Conservation (phyloP, 2,113 vertebrate genomes). For the Leucoraja erinaceus region DNA sequence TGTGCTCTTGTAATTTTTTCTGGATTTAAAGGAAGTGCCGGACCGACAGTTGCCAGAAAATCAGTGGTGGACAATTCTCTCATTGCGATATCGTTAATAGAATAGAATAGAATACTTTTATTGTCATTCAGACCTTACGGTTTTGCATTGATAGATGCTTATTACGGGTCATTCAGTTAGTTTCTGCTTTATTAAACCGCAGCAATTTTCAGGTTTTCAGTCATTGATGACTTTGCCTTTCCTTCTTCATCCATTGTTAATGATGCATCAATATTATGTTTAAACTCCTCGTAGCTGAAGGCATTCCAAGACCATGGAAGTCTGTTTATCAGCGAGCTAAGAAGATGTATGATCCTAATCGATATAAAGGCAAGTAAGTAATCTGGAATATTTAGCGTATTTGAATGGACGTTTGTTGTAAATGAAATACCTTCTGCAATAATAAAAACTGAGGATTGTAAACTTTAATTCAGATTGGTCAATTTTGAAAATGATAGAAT, state of each 20-base stretch:
- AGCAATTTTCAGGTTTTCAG: neutral
- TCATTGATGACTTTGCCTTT: neutral
- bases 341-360: conserved; percentile 60
- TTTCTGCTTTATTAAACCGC: neutral
- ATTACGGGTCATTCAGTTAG: neutral
- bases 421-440: neutral
- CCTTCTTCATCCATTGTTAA: neutral
- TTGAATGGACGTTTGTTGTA: neutral
- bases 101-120: too few relatives aligned
- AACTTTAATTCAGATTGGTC: neutral
- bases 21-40: too few relatives aligned
- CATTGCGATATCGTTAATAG: neutral
- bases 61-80: too few relatives aligned
- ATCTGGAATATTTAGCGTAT: conserved; percentile 4
- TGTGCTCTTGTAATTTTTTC: too few relatives aligned
- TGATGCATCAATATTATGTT: conserved; percentile 14
- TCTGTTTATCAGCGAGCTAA: conserved; percentile 56
- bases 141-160: neutral
- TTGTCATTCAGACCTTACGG: too few relatives aligned
- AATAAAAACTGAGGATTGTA: neutral
- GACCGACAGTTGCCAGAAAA: too few relatives aligned
- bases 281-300: conserved; percentile 49
- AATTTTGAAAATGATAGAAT: neutral
- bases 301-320: conserved; percentile 57
- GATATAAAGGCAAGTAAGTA: conserved; percentile 64